Conservation (phyloP, 2,113 vertebrate genomes). For the Pelecanoides urinatrix region DNA sequence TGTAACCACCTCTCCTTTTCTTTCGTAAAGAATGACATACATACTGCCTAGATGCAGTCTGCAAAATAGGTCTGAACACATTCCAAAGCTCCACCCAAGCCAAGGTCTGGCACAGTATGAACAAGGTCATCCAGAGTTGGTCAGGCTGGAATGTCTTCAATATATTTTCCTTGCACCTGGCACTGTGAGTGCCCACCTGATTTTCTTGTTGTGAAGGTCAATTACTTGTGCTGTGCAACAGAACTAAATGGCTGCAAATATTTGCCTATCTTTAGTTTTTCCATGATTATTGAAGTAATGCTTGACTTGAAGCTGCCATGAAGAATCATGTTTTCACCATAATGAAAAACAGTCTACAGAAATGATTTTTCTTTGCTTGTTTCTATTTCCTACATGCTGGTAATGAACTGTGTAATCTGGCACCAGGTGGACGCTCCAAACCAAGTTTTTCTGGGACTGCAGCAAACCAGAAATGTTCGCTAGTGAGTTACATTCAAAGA, state of each 20-base stretch:
- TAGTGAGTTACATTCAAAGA: not conserved
- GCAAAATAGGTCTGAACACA: not conserved
- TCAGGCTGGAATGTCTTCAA: not conserved
- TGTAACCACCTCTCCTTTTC: fast-evolving
- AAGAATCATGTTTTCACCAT: not conserved
- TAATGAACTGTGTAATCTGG: not conserved
- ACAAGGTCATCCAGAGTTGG: fast-evolving
- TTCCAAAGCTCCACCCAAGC: not conserved
- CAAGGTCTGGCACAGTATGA: fast-evolving
- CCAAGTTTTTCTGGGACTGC: not conserved
- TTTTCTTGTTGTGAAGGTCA: not conserved
- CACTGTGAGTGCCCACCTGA: not conserved
- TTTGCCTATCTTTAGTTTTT: not conserved
- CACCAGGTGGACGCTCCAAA: not conserved
- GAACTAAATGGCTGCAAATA: not conserved
- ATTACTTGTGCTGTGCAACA: not conserved
- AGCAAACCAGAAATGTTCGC: not conserved
- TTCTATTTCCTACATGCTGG: not conserved
- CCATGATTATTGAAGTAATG: not conserved
- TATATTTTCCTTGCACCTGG: not conserved
- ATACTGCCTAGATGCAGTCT: not conserved
- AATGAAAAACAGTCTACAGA: not conserved
- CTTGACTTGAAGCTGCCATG: not conserved
- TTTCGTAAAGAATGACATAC: not conserved
- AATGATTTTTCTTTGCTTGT: not conserved